A percentile compares a stretch with the other conserved stretches of the same genome.
Evolutionary conservation across 2,888 invertebrate species (phyloP).

Genomic region (Amorpha juglandis): DNA sequence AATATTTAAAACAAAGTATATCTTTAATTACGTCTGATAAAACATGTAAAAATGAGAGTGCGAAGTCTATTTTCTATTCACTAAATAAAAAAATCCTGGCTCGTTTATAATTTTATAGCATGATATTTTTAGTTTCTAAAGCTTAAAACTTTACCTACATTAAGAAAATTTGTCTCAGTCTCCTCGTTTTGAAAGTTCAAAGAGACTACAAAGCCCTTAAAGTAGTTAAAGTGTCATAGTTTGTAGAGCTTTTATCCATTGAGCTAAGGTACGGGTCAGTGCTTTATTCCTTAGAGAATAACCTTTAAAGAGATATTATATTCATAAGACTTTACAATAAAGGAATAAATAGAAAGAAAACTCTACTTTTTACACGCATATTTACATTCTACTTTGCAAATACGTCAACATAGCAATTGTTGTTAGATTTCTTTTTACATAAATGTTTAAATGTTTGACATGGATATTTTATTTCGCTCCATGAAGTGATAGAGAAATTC

Average conservation of each 20-base stretch:
- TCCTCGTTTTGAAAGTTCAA: not conserved
- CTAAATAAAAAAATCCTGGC: not conserved
- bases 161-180: not conserved
- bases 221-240: not conserved
- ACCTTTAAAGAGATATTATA: not conserved
- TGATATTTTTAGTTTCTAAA: not conserved
- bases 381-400: not conserved
- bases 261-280: not conserved
- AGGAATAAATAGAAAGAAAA: not conserved
- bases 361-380: not conserved
- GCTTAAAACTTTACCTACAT: not conserved
- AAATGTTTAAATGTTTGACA: too few relatives aligned
- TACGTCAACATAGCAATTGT: too few relatives aligned
- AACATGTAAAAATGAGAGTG: not conserved
- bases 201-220: not conserved
- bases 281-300: not conserved
- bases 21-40: not conserved
- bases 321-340: not conserved
- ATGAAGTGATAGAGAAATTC: too few relatives aligned
- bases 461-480: too few relatives aligned
- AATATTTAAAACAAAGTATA: not conserved
- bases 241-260: constrained; percentile 8
- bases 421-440: not conserved
- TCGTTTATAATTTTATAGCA: not conserved
- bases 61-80: not conserved